Evolutionary conservation across 2,888 invertebrate species (phyloP), one percentile per base, ranked within the genome.

Genomic region (Dolichopus griseipennis): DNA sequence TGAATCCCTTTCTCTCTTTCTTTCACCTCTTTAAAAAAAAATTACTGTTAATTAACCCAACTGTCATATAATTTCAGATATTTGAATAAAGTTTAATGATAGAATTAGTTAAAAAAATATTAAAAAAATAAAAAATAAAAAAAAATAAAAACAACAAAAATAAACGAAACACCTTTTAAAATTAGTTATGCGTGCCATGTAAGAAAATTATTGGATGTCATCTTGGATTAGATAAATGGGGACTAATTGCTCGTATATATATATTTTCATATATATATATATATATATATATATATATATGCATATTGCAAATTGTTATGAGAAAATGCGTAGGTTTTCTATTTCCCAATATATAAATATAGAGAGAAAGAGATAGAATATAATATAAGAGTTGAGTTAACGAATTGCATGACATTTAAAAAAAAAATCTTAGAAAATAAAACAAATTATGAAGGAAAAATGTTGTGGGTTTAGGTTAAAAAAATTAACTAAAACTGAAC

Each of bases 131-230:
- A 52, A 6, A 18, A 52, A 52, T 4, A 15, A 52, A 52, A 52
- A 15, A 52, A 52, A 52, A 52, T 18, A 3, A 52, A 12, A 6
- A 52, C 9, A 52, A 52, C 2, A 52, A 52, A 52, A 18, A 52
- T 18, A 52, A 37, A 37, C 8, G 37, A 37, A 37, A 52, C 52
- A 52, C 52, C 52, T 52, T 52, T n/a, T 52, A 52, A 15, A 52
- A 52, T 52, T 52, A 52, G 52, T 52, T 52, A 52, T 52, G 52
- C 52, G 52, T 52, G 52, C 18, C 52, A 18, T 52, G 52, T 52
- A 18, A 12, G 6, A 52, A 52, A 52, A 52, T 52, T 52, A 52
- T 52, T 52, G 52, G 52, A 52, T 52, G 52, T 52, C 52, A 52
- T 52, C 52, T 18, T 18, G 52, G 52, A 27, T 52, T 52, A 52